phyloP scores from a whole-genome alignment of 23 tunicate genomes.

The Trididemnum clinides region DNA sequence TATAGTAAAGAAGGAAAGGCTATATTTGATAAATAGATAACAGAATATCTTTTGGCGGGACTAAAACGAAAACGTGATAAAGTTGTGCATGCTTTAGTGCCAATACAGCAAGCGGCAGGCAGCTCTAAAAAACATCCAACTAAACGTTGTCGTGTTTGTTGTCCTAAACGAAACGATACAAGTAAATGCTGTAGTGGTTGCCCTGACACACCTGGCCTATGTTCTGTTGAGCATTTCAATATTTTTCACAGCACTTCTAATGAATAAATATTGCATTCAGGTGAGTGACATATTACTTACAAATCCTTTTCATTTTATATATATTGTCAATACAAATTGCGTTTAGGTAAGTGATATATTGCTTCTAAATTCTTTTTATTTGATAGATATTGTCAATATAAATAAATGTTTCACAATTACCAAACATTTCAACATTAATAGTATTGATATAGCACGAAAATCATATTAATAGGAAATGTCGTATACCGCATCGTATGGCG shows the following conservation, averaged over 20 bases:
- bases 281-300: too few species aligned
- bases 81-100: not conserved
- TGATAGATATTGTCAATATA: too few species aligned
- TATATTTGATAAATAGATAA: not conserved
- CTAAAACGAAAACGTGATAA: not conserved
- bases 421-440: too few species aligned
- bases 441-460: too few species aligned
- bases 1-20: not conserved
- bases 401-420: too few species aligned
- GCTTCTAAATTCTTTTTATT: too few species aligned
- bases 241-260: not conserved
- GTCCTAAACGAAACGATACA: not conserved
- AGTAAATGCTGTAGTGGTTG: not conserved
- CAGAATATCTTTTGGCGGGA: not conserved
- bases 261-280: not conserved
- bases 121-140: not conserved
- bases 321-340: too few species aligned
- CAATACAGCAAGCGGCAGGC: not conserved
- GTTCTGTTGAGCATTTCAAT: not conserved
- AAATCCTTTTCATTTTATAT: too few species aligned
- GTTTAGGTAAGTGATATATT: too few species aligned
- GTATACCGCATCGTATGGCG: too few species aligned
- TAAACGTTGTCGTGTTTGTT: not conserved
- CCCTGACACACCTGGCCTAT: not conserved
- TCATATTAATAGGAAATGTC: too few species aligned